Evolutionary conservation across 1,140 invertebrate species (phyloP).

Genomic region (Pseudomyrmex pallidus): DNA sequence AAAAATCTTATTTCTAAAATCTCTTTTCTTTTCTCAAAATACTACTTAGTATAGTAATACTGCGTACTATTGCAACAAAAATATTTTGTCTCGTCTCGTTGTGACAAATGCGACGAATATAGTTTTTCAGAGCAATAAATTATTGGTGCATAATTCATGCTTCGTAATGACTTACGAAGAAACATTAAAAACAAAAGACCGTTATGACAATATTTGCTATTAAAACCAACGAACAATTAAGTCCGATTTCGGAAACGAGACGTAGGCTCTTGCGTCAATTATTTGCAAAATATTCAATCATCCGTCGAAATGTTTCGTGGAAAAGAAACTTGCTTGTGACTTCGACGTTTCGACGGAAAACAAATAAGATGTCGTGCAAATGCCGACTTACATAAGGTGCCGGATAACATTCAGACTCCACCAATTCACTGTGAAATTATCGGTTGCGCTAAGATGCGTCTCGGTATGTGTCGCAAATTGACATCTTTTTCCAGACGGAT

Average conservation of each 20-base stretch:
- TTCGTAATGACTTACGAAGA: neutral
- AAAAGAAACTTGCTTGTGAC: neutral
- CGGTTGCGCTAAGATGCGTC: slow-evolving; percentile 50
- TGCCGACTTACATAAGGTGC: slow-evolving; percentile 15
- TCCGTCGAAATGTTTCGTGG: neutral
- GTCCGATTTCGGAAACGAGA: neutral
- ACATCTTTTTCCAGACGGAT: neutral
- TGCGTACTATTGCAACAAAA: too few relatives aligned
- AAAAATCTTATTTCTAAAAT: too few relatives aligned
- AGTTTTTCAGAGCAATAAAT: too few relatives aligned
- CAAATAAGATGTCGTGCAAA: neutral
- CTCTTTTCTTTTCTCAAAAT: too few relatives aligned
- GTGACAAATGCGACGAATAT: too few relatives aligned
- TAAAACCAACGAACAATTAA: neutral
- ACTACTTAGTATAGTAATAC: too few relatives aligned
- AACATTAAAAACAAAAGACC: neutral
- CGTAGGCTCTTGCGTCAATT: neutral
- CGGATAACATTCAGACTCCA: neutral
- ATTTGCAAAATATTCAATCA: slow-evolving; percentile 9
- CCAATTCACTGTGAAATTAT: slow-evolving; percentile 13
- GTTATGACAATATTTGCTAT: neutral
- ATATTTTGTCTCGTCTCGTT: too few relatives aligned
- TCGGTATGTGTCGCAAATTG: slow-evolving; percentile 30
- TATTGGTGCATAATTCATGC: too few relatives aligned
- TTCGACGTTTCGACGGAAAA: neutral